These are phyloP conservation scores for Ctenodactylus gundi DNA, from an alignment of 2,113 vertebrate species.

Conservation along the genomic window DNA sequence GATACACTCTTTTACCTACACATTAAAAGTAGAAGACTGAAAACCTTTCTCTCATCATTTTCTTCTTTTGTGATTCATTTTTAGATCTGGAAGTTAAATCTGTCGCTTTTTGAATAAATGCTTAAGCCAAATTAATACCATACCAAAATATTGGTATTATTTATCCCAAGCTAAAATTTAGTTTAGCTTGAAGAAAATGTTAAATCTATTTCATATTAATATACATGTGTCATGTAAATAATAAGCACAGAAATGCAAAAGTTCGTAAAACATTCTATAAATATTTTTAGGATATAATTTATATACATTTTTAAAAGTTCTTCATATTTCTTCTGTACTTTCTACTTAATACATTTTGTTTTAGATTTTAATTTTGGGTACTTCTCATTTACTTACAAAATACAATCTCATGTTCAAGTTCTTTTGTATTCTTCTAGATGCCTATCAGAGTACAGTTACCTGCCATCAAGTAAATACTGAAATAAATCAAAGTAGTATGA, in stretches of 20 bases:
- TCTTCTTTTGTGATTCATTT: conserved; percentile 54
- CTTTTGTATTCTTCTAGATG: background rate
- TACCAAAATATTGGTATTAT: conserved; percentile 59
- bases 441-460: background rate
- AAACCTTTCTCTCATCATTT: conserved; percentile 57
- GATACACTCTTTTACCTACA: conserved; percentile 73
- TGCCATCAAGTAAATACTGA: background rate
- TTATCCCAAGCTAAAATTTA: too few relatives aligned
- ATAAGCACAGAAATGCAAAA: too few relatives aligned
- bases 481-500: background rate
- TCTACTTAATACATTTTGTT: background rate
- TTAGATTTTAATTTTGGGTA: conserved; percentile 21
- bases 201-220: background rate
- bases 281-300: background rate
- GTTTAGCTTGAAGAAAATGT: conserved; percentile 69
- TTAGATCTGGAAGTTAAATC: conserved; percentile 68
- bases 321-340: background rate
- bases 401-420: background rate
- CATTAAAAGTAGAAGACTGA: conserved; percentile 65
- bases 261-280: background rate
- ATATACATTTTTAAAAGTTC: background rate
- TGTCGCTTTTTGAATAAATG: conserved; percentile 54
- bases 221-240: background rate
- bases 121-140: conserved; percentile 44
- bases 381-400: background rate